These are phyloP conservation scores for Cassiopea andromeda DNA, from an alignment of 30 jellyfish, hydroid and myxozoan genomes.

Conservation along the genomic window DNA sequence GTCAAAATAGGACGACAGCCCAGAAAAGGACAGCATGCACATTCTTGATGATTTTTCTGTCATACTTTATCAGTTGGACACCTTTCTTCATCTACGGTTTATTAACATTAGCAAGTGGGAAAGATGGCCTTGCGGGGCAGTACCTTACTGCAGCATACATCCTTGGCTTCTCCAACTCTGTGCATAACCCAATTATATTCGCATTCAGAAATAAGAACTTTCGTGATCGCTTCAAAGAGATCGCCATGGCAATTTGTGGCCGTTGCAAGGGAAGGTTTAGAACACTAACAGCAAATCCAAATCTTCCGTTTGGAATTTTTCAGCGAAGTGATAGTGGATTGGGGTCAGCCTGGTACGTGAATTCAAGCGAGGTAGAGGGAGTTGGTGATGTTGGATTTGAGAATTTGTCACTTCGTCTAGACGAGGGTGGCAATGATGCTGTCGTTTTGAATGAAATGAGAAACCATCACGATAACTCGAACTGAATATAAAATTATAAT, in stretches of 20 bases:
- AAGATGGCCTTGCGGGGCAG: slow-evolving; percentile 50
- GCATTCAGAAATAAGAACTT: slow-evolving; percentile 56
- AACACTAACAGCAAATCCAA: slow-evolving; percentile 41
- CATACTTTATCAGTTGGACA: slow-evolving; percentile 75
- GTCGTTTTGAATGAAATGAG: slow-evolving; percentile 12
- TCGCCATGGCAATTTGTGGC: slow-evolving; percentile 20
- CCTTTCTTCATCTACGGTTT: slow-evolving; percentile 62
- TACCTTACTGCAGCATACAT: slow-evolving; percentile 60
- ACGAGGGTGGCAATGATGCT: neutral
- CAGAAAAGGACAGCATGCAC: slow-evolving; percentile 59
- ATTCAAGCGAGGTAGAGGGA: neutral
- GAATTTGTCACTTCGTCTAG: neutral
- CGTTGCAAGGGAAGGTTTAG: slow-evolving; percentile 41
- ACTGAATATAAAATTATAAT: neutral
- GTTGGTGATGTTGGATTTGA: slow-evolving; percentile 4
- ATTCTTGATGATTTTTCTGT: slow-evolving; percentile 44
- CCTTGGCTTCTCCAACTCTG: slow-evolving; percentile 63
- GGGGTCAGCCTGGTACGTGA: slow-evolving; percentile 52
- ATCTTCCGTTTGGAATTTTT: slow-evolving; percentile 50
- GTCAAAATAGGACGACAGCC: slow-evolving; percentile 10
- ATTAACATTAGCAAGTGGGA: slow-evolving; percentile 26
- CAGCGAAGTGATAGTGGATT: slow-evolving; percentile 21
- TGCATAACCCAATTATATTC: slow-evolving; percentile 62
- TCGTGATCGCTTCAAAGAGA: slow-evolving; percentile 60
- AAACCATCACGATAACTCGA: neutral